Conservation (phyloP, 2,797 vertebrate genomes). For the Anabacerthia variegaticeps region DNA sequence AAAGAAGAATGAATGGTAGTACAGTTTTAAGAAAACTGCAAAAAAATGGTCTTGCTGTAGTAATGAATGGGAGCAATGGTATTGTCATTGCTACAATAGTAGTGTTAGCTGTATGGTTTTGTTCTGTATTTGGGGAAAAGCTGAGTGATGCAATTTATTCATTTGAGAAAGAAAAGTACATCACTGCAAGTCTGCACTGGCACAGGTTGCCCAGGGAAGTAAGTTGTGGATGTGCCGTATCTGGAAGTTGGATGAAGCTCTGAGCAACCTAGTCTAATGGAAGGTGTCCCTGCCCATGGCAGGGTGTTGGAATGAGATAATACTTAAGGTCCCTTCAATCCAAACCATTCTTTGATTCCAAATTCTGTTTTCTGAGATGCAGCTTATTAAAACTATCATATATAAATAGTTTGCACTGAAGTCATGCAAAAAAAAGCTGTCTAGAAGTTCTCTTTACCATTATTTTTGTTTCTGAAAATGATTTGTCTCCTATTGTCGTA, state of each 20-base stretch:
- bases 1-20: background rate
- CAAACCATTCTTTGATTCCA: background rate
- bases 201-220: background rate
- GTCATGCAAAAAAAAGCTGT: background rate
- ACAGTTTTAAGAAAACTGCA: background rate
- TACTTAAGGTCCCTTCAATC: background rate
- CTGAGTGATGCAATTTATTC: background rate
- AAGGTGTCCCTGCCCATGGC: background rate
- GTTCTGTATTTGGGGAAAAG: background rate
- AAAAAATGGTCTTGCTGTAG: background rate
- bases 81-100: background rate
- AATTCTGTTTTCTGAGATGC: background rate
- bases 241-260: background rate
- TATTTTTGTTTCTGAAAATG: background rate
- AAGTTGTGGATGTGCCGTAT: background rate
- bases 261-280: background rate
- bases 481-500: background rate
- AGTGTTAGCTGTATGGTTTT: background rate
- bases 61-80: background rate
- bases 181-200: background rate
- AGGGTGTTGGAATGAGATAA: background rate
- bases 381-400: background rate
- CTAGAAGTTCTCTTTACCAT: background rate
- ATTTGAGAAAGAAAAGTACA: background rate
- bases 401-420: background rate